These are phyloP conservation scores for Hypanus sabinus DNA, from an alignment of 2,113 vertebrate species.

Conservation along the genomic window DNA sequence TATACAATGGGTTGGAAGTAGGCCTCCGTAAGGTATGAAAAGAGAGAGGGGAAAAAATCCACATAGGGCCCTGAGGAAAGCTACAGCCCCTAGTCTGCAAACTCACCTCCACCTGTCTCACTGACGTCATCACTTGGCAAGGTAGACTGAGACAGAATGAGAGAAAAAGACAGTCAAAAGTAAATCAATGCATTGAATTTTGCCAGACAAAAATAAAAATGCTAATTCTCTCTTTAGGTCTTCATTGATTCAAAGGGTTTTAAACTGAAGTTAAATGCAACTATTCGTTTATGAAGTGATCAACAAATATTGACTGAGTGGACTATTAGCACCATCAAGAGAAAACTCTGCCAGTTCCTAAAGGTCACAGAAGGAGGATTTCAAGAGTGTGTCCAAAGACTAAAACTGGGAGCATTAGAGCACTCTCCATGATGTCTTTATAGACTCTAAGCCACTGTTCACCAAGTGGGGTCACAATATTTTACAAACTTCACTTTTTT, in stretches of 20 bases:
- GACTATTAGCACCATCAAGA: not conserved
- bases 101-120: not conserved
- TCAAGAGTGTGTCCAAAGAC: not conserved
- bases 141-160: not conserved
- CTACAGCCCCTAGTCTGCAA: not conserved
- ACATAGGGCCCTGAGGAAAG: not conserved
- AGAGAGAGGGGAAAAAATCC: not conserved
- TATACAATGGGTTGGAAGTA: not conserved
- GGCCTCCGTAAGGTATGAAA: not conserved
- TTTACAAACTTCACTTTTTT: not conserved
- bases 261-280: not conserved
- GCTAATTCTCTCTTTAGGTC: not conserved
- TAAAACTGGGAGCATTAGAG: not conserved
- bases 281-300: not conserved
- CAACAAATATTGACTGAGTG: slow-evolving; percentile 9
- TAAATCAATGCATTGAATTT: not conserved
- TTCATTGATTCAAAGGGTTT: not conserved
- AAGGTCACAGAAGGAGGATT: not conserved
- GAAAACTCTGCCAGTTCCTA: not conserved
- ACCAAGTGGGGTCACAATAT: not conserved
- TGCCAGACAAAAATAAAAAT: not conserved
- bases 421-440: not conserved
- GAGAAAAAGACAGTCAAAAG: not conserved
- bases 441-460: not conserved
- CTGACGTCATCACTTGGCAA: not conserved